Evolutionary conservation across 1,140 invertebrate species (phyloP).

Genomic region (Globodera rostochiensis): DNA sequence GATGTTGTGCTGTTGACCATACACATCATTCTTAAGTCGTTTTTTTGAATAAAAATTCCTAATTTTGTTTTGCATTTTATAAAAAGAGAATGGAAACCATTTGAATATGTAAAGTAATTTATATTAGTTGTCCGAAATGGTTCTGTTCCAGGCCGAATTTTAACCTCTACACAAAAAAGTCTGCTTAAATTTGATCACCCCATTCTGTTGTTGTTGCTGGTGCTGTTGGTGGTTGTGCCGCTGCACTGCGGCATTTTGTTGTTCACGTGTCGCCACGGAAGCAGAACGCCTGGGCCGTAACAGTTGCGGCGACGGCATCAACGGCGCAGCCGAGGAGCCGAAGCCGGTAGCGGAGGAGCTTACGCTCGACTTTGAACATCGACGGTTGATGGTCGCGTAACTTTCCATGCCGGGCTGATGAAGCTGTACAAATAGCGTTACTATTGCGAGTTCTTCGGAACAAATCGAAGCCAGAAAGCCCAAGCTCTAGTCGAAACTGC

Average conservation of each 20-base stretch:
- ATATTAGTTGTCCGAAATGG: too few relatives aligned
- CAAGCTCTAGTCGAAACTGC: background rate
- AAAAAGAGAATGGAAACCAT: too few relatives aligned
- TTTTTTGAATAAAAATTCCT: too few relatives aligned
- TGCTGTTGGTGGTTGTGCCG: background rate
- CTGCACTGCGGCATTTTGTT: conserved; percentile 2
- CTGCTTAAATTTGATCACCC: background rate
- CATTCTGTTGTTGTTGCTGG: background rate
- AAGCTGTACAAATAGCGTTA: conserved; percentile 1
- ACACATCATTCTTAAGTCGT: background rate
- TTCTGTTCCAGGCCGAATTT: too few relatives aligned
- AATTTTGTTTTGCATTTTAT: too few relatives aligned
- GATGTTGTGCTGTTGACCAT: background rate
- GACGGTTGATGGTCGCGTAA: conserved; percentile 23
- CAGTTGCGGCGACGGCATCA: conserved; percentile 16
- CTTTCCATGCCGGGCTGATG: conserved; percentile 6
- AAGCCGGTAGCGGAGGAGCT: background rate
- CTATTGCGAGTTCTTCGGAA: background rate
- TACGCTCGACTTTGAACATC: conserved; percentile 24
- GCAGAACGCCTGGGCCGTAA: conserved; percentile 15
- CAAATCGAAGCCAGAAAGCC: too few relatives aligned
- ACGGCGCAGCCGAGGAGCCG: background rate
- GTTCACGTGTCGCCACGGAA: background rate
- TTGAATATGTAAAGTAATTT: too few relatives aligned
- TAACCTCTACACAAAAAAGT: background rate